Base-by-base conservation (phyloP, 2,113 vertebrate genomes). In the Serinus canaria region DNA sequence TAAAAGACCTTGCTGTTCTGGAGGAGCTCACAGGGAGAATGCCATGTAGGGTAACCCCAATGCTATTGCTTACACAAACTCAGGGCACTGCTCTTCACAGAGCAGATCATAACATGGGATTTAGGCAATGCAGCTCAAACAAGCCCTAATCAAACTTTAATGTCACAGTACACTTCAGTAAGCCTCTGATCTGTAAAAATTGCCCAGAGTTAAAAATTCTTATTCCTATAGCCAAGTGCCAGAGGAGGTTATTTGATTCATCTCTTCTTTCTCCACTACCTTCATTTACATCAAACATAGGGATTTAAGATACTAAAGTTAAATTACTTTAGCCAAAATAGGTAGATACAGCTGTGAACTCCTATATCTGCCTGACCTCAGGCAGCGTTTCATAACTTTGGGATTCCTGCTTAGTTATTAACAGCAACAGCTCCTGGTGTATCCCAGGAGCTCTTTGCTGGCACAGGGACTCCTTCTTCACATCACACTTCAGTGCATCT, bases 111-210 rank as follows among this genome's bases (percentile, higher is more conserved):
- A 88, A 53, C 6, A 12, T 5, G 27, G 31, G 73, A 78, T 66
- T 84, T 84, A 33, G 1, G 44, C 76, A 79, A 19, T 21, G 35
- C 24, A 37, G 52, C 80, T 72, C 0, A 0, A 82, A 72, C 69
- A 92, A 95, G 33, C 56, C 41, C 37, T 80, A 69, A 76, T 76
- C 70, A 95, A 93, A 92, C 27, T 74, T 95, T 83, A 59, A 64
- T 93, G 33, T 47, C 39, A 52, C 70, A 31, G 35, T 58, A 89
- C 68, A 44, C 63, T 59, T 83, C 83, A 83, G 23, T 41, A 93
- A 31, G 30, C 69, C 92, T 89, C 49, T 68, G 52, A 64, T 72
- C 56, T 73, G 41, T 68, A 78, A 72, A 94, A 73, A 58, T n/a
- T 69, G 50, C 33, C 44, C 13, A 23, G 30, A 87, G 52, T 78